phyloP scores from a whole-genome alignment of 2,888 invertebrate genomes.

The Acrobasis consociella region DNA sequence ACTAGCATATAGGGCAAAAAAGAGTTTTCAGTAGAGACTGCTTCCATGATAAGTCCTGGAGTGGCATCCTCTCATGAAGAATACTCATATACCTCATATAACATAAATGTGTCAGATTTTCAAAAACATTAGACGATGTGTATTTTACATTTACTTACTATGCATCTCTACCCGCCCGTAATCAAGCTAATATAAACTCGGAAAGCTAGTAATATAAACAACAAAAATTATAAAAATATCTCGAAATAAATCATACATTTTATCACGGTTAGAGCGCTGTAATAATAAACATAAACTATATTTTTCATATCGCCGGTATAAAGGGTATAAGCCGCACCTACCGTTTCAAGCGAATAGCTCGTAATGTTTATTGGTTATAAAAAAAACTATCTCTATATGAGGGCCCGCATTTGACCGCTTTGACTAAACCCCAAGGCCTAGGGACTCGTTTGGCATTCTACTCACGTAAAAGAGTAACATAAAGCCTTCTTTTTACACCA shows the following conservation, averaged over 20 bases:
- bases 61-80: too few relatives aligned
- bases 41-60: too few relatives aligned
- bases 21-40: too few relatives aligned
- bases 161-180: neutral
- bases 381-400: constrained; percentile 9
- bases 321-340: constrained; percentile 1
- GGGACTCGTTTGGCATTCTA: too few relatives aligned
- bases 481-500: too few relatives aligned
- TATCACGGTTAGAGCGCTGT: neutral
- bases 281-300: neutral
- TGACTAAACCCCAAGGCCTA: too few relatives aligned
- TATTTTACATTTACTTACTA: neutral
- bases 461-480: too few relatives aligned
- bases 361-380: constrained; percentile 7
- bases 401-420: too few relatives aligned
- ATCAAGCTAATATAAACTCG: neutral
- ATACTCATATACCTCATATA: too few relatives aligned
- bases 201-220: neutral
- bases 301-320: neutral
- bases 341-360: neutral
- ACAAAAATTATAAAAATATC: neutral
- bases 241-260: constrained; percentile 1
- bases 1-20: too few relatives aligned
- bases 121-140: too few relatives aligned
- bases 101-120: too few relatives aligned